A percentile compares a stretch with the other conserved stretches of the same genome.
Evolutionary conservation across 2,113 vertebrate genomes (phyloP).

Genomic region (Otus sunia): DNA sequence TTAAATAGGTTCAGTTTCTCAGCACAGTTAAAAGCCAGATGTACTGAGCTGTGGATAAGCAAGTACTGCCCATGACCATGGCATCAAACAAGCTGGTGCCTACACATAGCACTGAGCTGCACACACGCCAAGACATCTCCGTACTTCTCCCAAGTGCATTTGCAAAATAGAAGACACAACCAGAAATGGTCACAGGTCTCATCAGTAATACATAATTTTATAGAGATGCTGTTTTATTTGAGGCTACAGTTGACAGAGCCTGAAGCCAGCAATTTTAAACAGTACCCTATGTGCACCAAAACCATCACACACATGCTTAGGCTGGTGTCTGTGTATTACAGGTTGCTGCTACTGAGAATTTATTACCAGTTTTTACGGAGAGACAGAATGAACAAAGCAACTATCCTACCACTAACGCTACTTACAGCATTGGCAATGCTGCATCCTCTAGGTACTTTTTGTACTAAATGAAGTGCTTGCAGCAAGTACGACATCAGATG

Average conservation of each 20-base stretch:
- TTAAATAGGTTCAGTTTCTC: neutral
- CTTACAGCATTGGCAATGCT: neutral
- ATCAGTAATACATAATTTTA: neutral
- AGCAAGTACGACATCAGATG: neutral
- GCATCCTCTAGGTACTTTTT: neutral
- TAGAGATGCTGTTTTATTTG: neutral
- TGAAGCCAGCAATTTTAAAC: neutral
- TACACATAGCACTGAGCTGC: rapidly evolving
- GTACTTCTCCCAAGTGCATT: neutral
- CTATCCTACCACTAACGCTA: neutral
- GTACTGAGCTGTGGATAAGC: neutral
- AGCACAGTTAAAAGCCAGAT: neutral
- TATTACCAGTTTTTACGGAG: neutral
- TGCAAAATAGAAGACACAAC: neutral
- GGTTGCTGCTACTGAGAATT: neutral
- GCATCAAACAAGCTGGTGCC: neutral
- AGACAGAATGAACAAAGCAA: neutral
- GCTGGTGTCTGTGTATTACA: neutral
- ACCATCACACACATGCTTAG: neutral
- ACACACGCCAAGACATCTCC: neutral
- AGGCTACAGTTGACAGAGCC: neutral
- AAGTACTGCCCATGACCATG: neutral
- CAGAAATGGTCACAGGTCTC: neutral
- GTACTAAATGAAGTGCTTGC: neutral
- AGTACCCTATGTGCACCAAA: neutral